Conservation (phyloP, 2,113 vertebrate genomes). For the Hypocryptadius cinnamomeus region DNA sequence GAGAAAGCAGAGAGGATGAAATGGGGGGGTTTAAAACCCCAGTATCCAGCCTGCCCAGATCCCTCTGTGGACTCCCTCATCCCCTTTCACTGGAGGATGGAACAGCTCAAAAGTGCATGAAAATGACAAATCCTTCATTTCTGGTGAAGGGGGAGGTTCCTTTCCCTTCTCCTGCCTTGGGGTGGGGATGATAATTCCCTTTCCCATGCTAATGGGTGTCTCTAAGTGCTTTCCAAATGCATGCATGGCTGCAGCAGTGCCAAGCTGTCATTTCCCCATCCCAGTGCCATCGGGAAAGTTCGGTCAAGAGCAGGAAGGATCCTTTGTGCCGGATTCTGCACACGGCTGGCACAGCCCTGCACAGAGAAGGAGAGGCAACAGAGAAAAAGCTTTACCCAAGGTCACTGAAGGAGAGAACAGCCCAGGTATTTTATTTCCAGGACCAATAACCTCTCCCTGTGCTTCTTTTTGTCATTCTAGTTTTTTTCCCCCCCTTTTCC, state of each 20-base stretch:
- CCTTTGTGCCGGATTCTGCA: neutral
- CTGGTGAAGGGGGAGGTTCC: neutral
- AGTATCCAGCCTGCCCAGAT: neutral
- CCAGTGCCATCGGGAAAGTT: neutral
- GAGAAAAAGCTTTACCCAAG: neutral
- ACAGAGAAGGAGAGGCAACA: neutral
- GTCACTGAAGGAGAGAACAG: neutral
- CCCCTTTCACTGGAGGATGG: neutral
- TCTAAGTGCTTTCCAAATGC: neutral
- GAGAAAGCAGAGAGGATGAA: too few relatives aligned
- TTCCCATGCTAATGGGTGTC: neutral
- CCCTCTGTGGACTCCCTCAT: neutral
- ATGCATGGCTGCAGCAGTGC: neutral
- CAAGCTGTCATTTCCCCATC: neutral
- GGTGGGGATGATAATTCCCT: neutral
- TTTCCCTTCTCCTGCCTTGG: neutral
- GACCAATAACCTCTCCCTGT: neutral
- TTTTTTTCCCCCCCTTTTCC: neutral
- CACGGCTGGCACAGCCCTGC: neutral
- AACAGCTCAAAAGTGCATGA: neutral
- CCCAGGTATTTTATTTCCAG: neutral
- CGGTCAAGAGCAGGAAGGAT: neutral
- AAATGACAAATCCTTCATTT: neutral
- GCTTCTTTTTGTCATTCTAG: neutral
- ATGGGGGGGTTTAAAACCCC: too few relatives aligned